phyloP scores from a whole-genome alignment of 2,888 invertebrate species.

The Catocala nupta region DNA sequence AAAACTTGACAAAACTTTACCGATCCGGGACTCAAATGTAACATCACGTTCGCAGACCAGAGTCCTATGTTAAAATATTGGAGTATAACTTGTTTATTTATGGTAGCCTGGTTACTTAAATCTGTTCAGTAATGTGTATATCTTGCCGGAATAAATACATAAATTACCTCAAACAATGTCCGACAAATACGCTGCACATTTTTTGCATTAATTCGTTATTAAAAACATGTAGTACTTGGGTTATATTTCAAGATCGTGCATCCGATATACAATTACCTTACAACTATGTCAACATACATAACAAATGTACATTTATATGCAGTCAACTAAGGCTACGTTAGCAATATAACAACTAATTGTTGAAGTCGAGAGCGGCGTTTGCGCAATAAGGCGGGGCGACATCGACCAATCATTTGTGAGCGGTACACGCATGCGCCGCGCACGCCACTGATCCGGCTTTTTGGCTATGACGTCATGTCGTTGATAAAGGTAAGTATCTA shows the following conservation, averaged over 20 bases:
- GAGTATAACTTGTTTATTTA: too few relatives aligned
- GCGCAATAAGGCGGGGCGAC: slow-evolving; percentile 77
- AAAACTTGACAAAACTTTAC: too few relatives aligned
- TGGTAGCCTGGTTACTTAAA: too few relatives aligned
- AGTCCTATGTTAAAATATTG: too few relatives aligned
- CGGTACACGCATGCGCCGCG: slow-evolving; percentile 63
- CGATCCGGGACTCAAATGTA: too few relatives aligned
- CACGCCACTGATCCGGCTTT: slow-evolving; percentile 57
- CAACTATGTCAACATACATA: slow-evolving; percentile 16
- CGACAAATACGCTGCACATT: too few relatives aligned
- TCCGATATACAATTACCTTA: slow-evolving; percentile 5
- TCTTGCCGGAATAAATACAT: too few relatives aligned
- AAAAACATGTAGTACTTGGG: too few relatives aligned
- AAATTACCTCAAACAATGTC: too few relatives aligned
- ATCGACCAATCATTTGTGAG: slow-evolving; percentile 75
- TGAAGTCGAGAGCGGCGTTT: slow-evolving; percentile 49
- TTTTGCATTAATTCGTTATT: too few relatives aligned
- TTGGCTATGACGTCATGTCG: slow-evolving; percentile 47
- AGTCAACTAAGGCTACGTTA: slow-evolving; percentile 11
- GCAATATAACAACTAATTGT: slow-evolving; percentile 45
- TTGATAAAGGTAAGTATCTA: slow-evolving; percentile 12
- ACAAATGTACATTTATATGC: slow-evolving; percentile 20
- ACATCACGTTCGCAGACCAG: too few relatives aligned
- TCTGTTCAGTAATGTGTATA: too few relatives aligned
- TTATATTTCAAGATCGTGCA: slow-evolving; percentile 7